Evolutionary conservation across 2,797 vertebrate species (phyloP).

Genomic region (Oophaga sylvatica): DNA sequence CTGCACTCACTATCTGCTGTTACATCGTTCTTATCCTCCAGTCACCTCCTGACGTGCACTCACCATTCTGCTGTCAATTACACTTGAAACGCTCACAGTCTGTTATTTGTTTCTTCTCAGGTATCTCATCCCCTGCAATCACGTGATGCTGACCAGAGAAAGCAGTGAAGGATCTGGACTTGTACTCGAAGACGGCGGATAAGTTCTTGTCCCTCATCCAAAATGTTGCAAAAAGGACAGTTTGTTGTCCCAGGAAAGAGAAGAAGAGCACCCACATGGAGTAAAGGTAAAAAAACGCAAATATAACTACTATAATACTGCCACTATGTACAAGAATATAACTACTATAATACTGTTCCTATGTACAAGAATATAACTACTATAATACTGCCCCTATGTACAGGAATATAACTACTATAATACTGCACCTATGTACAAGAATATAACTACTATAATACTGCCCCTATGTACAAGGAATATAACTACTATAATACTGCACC

Average conservation of each 20-base stretch:
- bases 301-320: conserved; percentile 14
- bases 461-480: too few species aligned
- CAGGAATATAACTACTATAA: too few species aligned
- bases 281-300: conserved; percentile 77
- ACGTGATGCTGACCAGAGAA: conserved; percentile 95
- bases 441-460: too few species aligned
- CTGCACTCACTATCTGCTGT: too few species aligned
- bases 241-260: conserved; percentile 71
- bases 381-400: too few species aligned
- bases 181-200: conserved; percentile 89
- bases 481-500: too few species aligned
- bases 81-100: too few species aligned
- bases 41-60: too few species aligned
- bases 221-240: conserved; percentile 84
- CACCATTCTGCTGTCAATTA: too few species aligned
- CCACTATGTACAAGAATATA: conserved; percentile 12
- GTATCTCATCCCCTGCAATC: conserved; percentile 96
- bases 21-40: too few species aligned
- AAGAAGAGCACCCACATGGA: conserved; percentile 84
- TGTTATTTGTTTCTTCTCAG: conserved; percentile 68
- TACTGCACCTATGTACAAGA: too few species aligned
- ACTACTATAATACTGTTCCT: conserved; percentile 28
- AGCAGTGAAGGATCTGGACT: conserved; percentile 89
- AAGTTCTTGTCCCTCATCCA: conserved; percentile 93
- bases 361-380: too few species aligned